phyloP scores from a whole-genome alignment of 1,140 invertebrate genomes.

The Scaptomyza pallida region DNA sequence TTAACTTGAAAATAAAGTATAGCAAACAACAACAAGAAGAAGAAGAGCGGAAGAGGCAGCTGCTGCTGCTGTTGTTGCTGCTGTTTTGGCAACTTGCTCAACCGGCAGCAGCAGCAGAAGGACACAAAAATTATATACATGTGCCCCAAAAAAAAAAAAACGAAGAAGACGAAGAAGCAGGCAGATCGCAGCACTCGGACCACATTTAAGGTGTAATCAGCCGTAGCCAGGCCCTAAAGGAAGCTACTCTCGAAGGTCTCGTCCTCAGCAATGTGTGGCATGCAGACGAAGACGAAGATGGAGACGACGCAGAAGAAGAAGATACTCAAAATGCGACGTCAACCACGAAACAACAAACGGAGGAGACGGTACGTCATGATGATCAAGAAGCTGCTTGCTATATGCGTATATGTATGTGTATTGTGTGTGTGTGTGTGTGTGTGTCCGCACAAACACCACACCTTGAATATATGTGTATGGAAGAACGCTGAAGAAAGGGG shows the following conservation, averaged over 20 bases:
- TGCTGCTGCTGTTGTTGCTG: constrained; percentile 50
- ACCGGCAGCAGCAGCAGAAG: constrained; percentile 62
- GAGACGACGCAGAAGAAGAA: neutral
- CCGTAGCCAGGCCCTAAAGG: constrained; percentile 73
- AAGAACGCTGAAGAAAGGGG: constrained; percentile 52
- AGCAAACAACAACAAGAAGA: constrained; percentile 42
- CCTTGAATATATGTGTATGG: constrained; percentile 54
- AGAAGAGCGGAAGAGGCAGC: constrained; percentile 26
- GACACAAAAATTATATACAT: constrained; percentile 74
- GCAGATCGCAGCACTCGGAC: neutral
- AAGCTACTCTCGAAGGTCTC: constrained; percentile 56
- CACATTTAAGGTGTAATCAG: constrained; percentile 81
- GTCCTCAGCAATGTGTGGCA: constrained; percentile 75
- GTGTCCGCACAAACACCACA: constrained; percentile 56
- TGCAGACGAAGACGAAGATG: constrained; percentile 56
- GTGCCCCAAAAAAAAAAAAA: constrained; percentile 65
- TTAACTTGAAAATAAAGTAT: constrained; percentile 78
- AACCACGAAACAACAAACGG: constrained; percentile 5
- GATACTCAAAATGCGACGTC: constrained; percentile 32
- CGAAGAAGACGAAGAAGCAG: constrained; percentile 7
- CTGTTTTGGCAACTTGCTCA: constrained; percentile 64
- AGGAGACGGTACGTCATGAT: constrained; percentile 48
- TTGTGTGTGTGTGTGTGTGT: constrained; percentile 43
- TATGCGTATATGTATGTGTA: constrained; percentile 3
- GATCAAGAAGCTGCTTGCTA: constrained; percentile 47